Evolutionary conservation across 2,888 invertebrate species (phyloP).

Genomic region (Drosophila bunnanda): DNA sequence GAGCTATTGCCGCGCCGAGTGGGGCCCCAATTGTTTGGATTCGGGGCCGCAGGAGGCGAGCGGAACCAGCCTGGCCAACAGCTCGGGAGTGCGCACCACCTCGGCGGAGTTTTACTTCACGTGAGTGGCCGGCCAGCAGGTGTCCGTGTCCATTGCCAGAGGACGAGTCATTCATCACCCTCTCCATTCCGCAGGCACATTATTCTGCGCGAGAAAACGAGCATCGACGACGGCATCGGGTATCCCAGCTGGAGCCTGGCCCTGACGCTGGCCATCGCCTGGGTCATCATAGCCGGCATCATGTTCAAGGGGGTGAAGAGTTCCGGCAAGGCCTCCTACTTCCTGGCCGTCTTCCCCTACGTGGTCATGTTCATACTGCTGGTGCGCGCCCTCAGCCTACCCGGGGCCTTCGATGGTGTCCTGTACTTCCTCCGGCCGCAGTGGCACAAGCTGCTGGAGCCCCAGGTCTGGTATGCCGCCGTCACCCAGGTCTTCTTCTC

Average conservation of each 20-base stretch:
- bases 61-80: conserved; percentile 12
- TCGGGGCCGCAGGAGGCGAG: conserved; percentile 61
- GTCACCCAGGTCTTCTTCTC: conserved; percentile 88
- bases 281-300: conserved; percentile 86
- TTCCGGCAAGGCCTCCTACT: conserved; percentile 88
- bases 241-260: conserved; percentile 86
- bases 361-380: conserved; percentile 87
- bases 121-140: conserved; percentile 72
- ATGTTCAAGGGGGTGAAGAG: conserved; percentile 87
- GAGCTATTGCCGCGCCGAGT: conserved; percentile 86
- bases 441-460: conserved; percentile 86
- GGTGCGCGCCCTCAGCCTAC: conserved; percentile 87
- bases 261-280: conserved; percentile 86
- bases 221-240: conserved; percentile 86
- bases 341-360: conserved; percentile 89
- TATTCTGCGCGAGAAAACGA: conserved; percentile 85
- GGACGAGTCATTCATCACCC: conserved; percentile 1
- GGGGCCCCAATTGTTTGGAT: conserved; percentile 84
- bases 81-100: conserved; percentile 64
- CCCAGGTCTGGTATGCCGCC: conserved; percentile 88
- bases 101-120: conserved; percentile 85
- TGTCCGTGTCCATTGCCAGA: conserved; percentile 4
- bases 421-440: conserved; percentile 88
- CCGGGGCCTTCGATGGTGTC: conserved; percentile 88
- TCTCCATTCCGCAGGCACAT: conserved; percentile 83